phyloP scores from a whole-genome alignment of 2,797 vertebrate species.

The Paramormyrops hopkinsi region DNA sequence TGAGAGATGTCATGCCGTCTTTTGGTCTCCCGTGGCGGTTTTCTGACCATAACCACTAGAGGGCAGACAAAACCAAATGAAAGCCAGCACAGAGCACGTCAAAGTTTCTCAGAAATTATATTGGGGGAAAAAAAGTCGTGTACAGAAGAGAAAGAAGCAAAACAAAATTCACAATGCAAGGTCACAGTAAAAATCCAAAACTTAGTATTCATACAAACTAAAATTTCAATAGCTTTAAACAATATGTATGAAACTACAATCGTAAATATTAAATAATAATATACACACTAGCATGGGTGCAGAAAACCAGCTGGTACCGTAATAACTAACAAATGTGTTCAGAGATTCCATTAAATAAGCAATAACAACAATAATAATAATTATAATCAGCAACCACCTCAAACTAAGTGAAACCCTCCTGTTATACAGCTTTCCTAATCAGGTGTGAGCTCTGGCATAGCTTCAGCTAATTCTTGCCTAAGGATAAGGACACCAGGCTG shows the following conservation, averaged over 20 bases:
- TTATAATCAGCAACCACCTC: neutral
- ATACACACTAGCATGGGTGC: slow-evolving; percentile 6
- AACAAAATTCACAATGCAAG: slow-evolving; percentile 53
- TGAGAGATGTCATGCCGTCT: neutral
- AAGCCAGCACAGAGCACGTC: neutral
- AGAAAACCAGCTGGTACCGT: neutral
- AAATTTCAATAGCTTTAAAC: slow-evolving; percentile 19
- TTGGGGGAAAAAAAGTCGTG: slow-evolving; percentile 66
- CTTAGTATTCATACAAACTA: slow-evolving; percentile 10
- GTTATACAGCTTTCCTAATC: neutral
- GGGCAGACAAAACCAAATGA: slow-evolving; percentile 14
- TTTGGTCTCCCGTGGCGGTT: neutral
- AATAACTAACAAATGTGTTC: neutral
- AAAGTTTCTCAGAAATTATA: slow-evolving; percentile 55
- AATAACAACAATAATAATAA: slow-evolving; percentile 15
- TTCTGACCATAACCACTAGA: neutral
- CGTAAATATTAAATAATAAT: slow-evolving; percentile 16
- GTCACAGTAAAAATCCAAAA: slow-evolving; percentile 11
- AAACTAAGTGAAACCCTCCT: neutral
- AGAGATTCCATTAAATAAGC: slow-evolving; percentile 8
- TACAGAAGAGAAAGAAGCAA: slow-evolving; percentile 64
- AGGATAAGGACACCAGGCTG: neutral
- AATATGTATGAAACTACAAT: slow-evolving; percentile 17
- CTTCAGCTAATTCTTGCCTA: neutral
- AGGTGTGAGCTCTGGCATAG: neutral